A percentile compares a stretch with the other conserved stretches of the same genome.
These are phyloP conservation scores for Anabas testudineus DNA, from an alignment of 2,797 vertebrate genomes.

Conservation along the genomic window DNA sequence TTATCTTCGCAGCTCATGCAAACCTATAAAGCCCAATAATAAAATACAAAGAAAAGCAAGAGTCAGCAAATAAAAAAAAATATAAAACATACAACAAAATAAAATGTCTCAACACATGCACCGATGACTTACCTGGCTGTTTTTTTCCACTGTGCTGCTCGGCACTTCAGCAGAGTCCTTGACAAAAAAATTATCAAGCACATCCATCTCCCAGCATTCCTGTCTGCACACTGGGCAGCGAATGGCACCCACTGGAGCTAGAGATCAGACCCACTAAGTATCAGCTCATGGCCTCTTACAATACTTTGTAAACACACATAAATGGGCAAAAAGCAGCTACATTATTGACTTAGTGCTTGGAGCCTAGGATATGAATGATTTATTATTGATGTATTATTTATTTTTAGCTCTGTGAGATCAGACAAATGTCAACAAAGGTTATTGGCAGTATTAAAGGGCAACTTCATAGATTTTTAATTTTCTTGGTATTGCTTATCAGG, in stretches of 20 bases:
- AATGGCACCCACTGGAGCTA: constrained; percentile 88
- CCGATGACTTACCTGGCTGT: constrained; percentile 89
- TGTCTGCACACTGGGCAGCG: constrained; percentile 97
- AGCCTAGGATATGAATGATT: no score
- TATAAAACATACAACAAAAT: not conserved
- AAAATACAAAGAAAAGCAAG: not conserved
- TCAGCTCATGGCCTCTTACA: not conserved
- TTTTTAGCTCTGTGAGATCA: no score
- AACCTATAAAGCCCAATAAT: constrained; percentile 79
- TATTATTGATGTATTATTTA: no score
- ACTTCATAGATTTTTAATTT: no score
- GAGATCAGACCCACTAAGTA: constrained; percentile 10
- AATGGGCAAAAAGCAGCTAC: not conserved
- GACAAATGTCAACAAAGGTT: no score
- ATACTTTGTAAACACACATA: not conserved
- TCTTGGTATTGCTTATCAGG: no score
- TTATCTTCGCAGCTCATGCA: constrained; percentile 99
- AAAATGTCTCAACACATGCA: rapidly evolving
- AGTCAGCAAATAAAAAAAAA: not conserved
- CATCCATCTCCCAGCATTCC: constrained; percentile 96
- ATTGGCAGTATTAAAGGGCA: no score
- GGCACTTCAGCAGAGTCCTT: constrained; percentile 97
- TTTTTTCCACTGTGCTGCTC: constrained; percentile 98
- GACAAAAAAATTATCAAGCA: constrained; percentile 98
- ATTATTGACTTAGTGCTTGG: not conserved